phyloP scores from a whole-genome alignment of 30 jellyfish, hydroid and myxozoan genomes.

The Nemopilema nomurai region DNA sequence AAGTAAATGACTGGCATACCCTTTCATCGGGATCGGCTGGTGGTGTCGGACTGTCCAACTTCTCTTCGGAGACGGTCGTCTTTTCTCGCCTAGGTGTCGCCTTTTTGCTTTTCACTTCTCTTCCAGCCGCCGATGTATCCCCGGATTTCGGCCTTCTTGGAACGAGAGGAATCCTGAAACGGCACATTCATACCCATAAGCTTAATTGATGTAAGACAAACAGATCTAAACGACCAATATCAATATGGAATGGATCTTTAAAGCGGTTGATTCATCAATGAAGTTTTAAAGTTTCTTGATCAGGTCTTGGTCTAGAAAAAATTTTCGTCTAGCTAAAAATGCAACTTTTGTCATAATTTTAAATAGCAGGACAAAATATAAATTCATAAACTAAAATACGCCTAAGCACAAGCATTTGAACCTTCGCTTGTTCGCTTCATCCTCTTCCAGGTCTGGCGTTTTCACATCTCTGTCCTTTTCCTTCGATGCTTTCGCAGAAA shows the following conservation, averaged over 20 bases:
- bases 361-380: no score
- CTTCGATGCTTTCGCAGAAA: constrained; percentile 66
- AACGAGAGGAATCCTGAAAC: constrained; percentile 73
- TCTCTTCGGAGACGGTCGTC: constrained; percentile 64
- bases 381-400: no score
- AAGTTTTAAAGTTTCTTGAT: no score
- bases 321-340: no score
- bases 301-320: no score
- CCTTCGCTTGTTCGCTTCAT: constrained; percentile 65
- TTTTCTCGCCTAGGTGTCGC: constrained; percentile 84
- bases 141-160: constrained; percentile 83
- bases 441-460: constrained; percentile 77
- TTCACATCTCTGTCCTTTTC: constrained; percentile 55
- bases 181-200: no score
- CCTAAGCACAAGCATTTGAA: no score
- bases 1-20: constrained; percentile 17
- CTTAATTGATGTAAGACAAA: no score
- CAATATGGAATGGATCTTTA: no score
- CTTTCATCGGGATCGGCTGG: constrained; percentile 82
- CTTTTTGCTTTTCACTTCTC: constrained; percentile 53
- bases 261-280: no score
- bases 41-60: constrained; percentile 77
- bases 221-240: no score
- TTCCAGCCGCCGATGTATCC: constrained; percentile 59
- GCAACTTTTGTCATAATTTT: no score